These are phyloP conservation scores for Euzophera pinguis DNA, from an alignment of 2,888 invertebrate genomes.

Conservation along the genomic window DNA sequence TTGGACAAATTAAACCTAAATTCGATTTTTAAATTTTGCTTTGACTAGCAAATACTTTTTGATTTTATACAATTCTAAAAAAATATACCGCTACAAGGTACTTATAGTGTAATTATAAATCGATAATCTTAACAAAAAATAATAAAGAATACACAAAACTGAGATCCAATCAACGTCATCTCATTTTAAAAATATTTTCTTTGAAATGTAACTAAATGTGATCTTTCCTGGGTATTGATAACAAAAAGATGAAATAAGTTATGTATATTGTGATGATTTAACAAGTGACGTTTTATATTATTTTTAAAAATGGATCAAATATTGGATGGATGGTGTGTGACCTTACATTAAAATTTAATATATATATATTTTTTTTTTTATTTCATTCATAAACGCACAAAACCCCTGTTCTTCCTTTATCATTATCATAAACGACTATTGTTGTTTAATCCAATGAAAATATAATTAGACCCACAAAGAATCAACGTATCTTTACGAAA, in stretches of 20 bases:
- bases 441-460: too few relatives aligned
- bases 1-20: constrained; percentile 8
- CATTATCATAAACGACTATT: too few relatives aligned
- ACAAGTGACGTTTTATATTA: constrained; percentile 2
- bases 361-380: too few relatives aligned
- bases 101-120: background rate
- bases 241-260: background rate
- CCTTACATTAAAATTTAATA: background rate
- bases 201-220: constrained; percentile 1
- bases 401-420: too few relatives aligned
- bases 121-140: background rate
- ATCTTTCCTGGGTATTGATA: background rate
- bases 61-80: background rate
- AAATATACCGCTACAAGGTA: background rate
- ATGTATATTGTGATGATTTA: constrained; percentile 2
- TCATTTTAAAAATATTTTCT: constrained; percentile 2
- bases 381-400: too few relatives aligned
- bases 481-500: too few relatives aligned
- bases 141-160: constrained; percentile 1
- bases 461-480: too few relatives aligned
- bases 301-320: background rate
- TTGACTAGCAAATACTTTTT: constrained; percentile 11
- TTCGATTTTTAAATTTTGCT: constrained; percentile 10
- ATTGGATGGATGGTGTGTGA: background rate
- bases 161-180: constrained; percentile 13